Percentiles rank a stretch among this genome's conserved stretches.
phyloP scores from a whole-genome alignment of 2,888 invertebrate species.

The Sarcophaga carnaria region DNA sequence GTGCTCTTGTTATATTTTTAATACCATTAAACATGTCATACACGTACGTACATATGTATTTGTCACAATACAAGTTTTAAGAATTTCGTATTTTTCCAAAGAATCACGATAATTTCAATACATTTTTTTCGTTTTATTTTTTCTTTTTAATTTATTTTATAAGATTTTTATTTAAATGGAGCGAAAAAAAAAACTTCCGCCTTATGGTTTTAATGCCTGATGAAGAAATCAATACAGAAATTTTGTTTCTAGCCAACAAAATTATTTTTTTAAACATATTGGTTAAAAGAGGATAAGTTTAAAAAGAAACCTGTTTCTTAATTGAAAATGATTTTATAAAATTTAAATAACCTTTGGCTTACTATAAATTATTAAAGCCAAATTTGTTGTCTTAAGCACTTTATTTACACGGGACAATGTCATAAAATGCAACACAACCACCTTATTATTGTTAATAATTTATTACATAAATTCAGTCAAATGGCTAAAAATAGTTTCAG shows the following conservation, averaged over 20 bases:
- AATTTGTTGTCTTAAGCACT: not conserved
- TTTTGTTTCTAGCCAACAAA: not conserved
- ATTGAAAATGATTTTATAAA: not conserved
- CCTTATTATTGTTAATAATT: slow-evolving; percentile 16
- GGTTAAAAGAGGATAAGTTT: not conserved
- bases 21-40: not conserved
- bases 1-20: slow-evolving; percentile 10
- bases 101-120: slow-evolving; percentile 5
- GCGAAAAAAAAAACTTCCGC: slow-evolving; percentile 26
- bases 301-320: not conserved
- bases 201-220: not conserved
- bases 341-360: slow-evolving; percentile 31
- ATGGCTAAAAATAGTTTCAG: slow-evolving; percentile 34
- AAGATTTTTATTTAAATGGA: too few relatives aligned
- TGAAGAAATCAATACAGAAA: slow-evolving; percentile 14
- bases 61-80: not conserved
- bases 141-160: not conserved
- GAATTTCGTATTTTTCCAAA: not conserved
- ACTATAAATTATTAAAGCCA: not conserved
- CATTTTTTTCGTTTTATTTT: not conserved
- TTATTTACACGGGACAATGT: slow-evolving; percentile 20
- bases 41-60: not conserved
- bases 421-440: not conserved
- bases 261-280: too few relatives aligned
- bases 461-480: slow-evolving; percentile 4